Evolutionary conservation across 1,140 invertebrate genomes (phyloP), one percentile per base, ranked within the genome.

Genomic region (Glossosoma conforme): DNA sequence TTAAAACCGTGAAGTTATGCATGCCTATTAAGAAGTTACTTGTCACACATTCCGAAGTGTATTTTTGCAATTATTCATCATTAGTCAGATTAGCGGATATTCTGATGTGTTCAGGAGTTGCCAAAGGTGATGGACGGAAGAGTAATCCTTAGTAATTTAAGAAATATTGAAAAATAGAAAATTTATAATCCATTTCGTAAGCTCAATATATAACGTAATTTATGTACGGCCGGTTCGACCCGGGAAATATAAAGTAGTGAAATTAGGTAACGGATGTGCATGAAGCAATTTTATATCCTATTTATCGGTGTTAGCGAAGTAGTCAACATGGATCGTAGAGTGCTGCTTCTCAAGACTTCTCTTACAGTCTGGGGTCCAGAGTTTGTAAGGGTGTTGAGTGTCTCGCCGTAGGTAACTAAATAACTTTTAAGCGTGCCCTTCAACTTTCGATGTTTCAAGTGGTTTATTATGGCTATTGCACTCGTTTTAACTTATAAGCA

Each of bases 281-380:
- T 58, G 56, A 54, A 53, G 43, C 56, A 58, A 54, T 58, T 58
- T 58, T 54, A 58, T 58, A 58, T 50, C 42, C 42, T 48, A 58
- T 58, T 48, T 54, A 58, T 58, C 41, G 56, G 47, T 58, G 56
- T 58, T 58, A 58, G 56, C 22, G 30, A 47, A 25, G 51, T 58
- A 58, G 56, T 35, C 21, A 37, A 38, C 33, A 52, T 54, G 56
- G 35, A 52, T 41, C n/a, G 43, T 52, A 52, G 50, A 45, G 32
- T 44, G 43, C 43, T 43, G 47, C 47, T 58, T 38, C 20, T 19
- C 37, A 32, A 48, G 32, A 33, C 50, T 37, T 53, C 53, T 21
- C 8, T 46, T 28, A 38, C n/a, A 6, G 19, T 57, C 47, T 43
- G 37, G 48, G 18, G 44, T 46, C 49, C 44, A 40, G 41, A 42